phyloP scores from a whole-genome alignment of 2,888 invertebrate genomes.

The Acronicta alni region DNA sequence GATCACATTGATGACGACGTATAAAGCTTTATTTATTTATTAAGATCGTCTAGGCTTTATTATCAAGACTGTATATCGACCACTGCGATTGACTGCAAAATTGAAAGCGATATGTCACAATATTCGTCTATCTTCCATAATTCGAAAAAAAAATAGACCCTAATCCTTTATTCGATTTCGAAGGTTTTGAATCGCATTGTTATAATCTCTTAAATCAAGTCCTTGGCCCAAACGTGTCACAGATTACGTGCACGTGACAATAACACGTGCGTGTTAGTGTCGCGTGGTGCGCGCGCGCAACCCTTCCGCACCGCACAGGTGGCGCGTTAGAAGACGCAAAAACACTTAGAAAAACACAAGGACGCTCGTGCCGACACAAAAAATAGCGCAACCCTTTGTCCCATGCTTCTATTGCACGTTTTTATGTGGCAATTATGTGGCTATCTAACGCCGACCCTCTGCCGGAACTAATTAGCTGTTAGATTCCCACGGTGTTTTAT shows the following conservation, averaged over 20 bases:
- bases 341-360: conserved; percentile 64
- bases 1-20: too few relatives aligned
- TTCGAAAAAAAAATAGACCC: too few relatives aligned
- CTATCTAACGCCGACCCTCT: conserved; percentile 71
- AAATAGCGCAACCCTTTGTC: conserved; percentile 72
- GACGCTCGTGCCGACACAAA: conserved; percentile 69
- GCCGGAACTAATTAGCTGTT: conserved; percentile 73
- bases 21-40: too few relatives aligned
- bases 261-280: conserved; percentile 11
- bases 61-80: too few relatives aligned
- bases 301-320: conserved; percentile 60
- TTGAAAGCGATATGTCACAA: too few relatives aligned
- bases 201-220: conserved; percentile 36
- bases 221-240: conserved; percentile 14
- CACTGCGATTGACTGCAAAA: too few relatives aligned
- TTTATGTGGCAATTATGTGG: conserved; percentile 63
- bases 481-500: conserved; percentile 67
- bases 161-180: too few relatives aligned
- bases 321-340: conserved; percentile 57
- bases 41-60: too few relatives aligned
- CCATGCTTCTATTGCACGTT: conserved; percentile 66
- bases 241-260: conserved; percentile 24
- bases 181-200: conserved; percentile 6
- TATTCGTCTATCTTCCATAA: too few relatives aligned
- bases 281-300: conserved; percentile 40